These are phyloP conservation scores for Metopia argyrocephala DNA, from an alignment of 2,888 invertebrate genomes.

Conservation along the genomic window DNA sequence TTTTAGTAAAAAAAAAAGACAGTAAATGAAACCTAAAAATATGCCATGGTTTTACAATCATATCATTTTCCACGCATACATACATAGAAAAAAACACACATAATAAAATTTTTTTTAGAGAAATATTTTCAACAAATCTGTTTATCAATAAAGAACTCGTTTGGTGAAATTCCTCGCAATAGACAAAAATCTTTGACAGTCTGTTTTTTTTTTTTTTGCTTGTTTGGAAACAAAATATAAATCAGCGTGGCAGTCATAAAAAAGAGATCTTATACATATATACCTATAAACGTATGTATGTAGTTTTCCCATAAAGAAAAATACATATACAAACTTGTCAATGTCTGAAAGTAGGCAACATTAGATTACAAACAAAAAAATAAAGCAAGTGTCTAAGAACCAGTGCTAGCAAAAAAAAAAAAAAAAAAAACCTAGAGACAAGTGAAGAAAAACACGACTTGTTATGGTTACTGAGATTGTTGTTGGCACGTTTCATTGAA, in stretches of 20 bases:
- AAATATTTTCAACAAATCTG: constrained; percentile 29
- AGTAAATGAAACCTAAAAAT: constrained; percentile 24
- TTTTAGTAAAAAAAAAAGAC: too few species aligned
- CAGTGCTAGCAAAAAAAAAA: constrained; percentile 1
- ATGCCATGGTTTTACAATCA: constrained; percentile 18
- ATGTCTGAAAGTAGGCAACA: constrained; percentile 62
- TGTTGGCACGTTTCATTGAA: constrained; percentile 60
- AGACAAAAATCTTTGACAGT: constrained; percentile 40
- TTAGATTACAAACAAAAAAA: constrained; percentile 20
- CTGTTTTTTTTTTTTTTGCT: background rate
- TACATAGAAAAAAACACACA: background rate
- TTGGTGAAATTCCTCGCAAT: background rate
- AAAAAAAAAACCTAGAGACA: constrained; percentile 12
- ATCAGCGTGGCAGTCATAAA: constrained; percentile 60
- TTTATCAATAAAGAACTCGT: constrained; percentile 44
- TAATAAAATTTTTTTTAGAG: background rate
- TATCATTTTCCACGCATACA: constrained; percentile 13
- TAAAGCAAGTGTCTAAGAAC: constrained; percentile 2
- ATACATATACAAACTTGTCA: constrained; percentile 49
- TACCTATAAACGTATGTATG: background rate
- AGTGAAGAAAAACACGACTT: constrained; percentile 3
- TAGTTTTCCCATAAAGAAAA: constrained; percentile 35
- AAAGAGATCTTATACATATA: constrained; percentile 11
- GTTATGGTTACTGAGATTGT: constrained; percentile 59
- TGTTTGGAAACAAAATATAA: constrained; percentile 44